Base-by-base conservation (phyloP, 1,140 invertebrate genomes). In the Subanguina moxae region DNA sequence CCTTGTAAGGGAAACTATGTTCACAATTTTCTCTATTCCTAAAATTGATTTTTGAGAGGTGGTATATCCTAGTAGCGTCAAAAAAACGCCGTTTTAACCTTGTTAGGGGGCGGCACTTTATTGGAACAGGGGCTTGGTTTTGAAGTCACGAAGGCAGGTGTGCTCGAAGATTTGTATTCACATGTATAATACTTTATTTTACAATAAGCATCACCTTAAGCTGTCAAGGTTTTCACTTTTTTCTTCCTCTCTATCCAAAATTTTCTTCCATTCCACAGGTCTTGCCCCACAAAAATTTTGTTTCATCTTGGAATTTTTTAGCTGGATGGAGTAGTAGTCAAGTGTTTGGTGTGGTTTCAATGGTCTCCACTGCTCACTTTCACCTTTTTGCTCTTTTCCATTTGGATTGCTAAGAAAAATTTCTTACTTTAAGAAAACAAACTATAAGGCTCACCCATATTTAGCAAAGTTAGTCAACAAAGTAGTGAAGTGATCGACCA, bases 391-490 rank as follows among this genome's bases (percentile, higher is more conserved):
- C 3, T 21, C 19, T 7, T 61, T 19, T 43, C 38, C 58, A 25
- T 61, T 61, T 1, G 58, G 58, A 30, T 61, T 61, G 3, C 58
- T 61, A 13, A 3, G 27, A 61, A 5, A 32, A 5, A 61, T 21
- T 61, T 61, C 28, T 61, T 61, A 5, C 3, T 21, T 21, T 61
- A 28, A 25, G 21, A 25, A 3, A 61, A 7, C 17, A 7, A 19
- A 52, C 15, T 21, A 52, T 67, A n/a, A n/a, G n/a, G n/a, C n/a
- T 62, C 67, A 82, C 78, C 77, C 77, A 57, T 80, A 80, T 71
- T 79, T 82, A n/a, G 77, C 77, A 52, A 79, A 79, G 52, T 78
- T 77, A 15, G 70, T 71, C n/a, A 79, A 71, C 58, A 65, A 80
- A 5, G 72, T 66, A 1, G 80, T 71, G 57, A 82, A 73, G 8